Conservation (phyloP, 1,140 invertebrate species). For the Drosophila sturtevanti region DNA sequence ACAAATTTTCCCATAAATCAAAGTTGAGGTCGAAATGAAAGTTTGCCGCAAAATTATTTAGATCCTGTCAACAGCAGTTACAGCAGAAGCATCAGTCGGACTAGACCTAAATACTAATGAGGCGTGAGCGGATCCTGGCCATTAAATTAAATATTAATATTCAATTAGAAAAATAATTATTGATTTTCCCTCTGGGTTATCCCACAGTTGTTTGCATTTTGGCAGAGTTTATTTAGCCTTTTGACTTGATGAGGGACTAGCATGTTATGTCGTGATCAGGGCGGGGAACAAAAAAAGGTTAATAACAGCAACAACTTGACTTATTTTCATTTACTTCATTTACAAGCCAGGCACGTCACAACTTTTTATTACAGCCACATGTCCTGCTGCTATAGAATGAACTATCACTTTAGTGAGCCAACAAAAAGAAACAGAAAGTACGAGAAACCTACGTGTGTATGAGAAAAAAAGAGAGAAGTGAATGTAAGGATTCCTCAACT, state of each 20-base stretch:
- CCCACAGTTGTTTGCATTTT: neutral
- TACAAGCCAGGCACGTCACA: constrained; percentile 49
- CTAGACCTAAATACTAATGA: constrained; percentile 46
- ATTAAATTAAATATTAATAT: constrained; percentile 70
- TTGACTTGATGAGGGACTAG: neutral
- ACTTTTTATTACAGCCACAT: constrained; percentile 64
- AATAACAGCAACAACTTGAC: neutral
- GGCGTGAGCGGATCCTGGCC: constrained; percentile 23
- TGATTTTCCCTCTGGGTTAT: constrained; percentile 42
- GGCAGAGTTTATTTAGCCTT: constrained; percentile 13
- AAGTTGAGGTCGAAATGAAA: constrained; percentile 8
- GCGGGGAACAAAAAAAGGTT: neutral
- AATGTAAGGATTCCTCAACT: constrained; percentile 16
- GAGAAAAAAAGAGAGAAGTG: neutral
- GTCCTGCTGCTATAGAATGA: constrained; percentile 23
- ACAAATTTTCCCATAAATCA: constrained; percentile 56
- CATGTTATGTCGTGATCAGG: neutral
- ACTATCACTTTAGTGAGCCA: neutral
- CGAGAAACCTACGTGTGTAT: neutral
- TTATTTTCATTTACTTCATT: constrained; percentile 37
- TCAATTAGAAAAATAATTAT: constrained; percentile 61
- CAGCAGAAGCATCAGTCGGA: constrained; percentile 44
- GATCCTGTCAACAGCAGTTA: constrained; percentile 18
- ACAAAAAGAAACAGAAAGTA: neutral
- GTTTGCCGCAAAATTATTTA: constrained; percentile 24